Base-by-base conservation (phyloP, 2,797 vertebrate genomes). In the Australoheros facetus region DNA sequence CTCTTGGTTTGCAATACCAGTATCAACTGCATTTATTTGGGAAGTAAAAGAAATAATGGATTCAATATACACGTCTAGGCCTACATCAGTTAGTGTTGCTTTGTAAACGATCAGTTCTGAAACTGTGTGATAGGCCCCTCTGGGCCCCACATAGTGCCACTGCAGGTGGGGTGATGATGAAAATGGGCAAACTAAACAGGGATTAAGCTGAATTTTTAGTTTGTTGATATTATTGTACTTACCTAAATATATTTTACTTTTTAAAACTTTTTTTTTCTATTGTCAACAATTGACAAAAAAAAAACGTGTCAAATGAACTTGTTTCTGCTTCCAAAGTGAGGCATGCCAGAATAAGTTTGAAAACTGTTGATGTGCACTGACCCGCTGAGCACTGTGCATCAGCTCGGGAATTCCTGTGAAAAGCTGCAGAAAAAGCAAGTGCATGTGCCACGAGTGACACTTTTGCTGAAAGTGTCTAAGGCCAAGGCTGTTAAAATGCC, bases 341-440 rank as follows among this genome's bases (percentile, higher is more conserved):
- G 16, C 62, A 51, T 13, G 62, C 42, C 62, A 69, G 10, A 51
- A 48, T 42, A 66, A 4, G 42, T 51, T 26, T 69, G 62, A 23
- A 69, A 69, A 48, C 42, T 51, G 26, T 42, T 30, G 42, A 69
- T 51, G 42, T 51, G 42, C 16, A 51, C 64, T 28, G 16, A 48
- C 62, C 19, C 5, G 16, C 62, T 66, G 16, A 66, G 62, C 42
- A 1, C 6, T 48, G 45, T 48, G 14, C 16, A 17, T 48, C 45
- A 16, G 45, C 11, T 69, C 64, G 2, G 17, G 6, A 53, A 69
- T 51, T 69, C 17, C 45, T 51, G 45, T 69, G 64, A 51, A 51
- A 69, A n/a, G 64, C 11, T 69, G 45, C 64, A 51, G 17, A 69
- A 48, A 69, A 42, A 51, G 64, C 64, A 69, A 69, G 64, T 53